Evolutionary conservation across 2,113 vertebrate species (phyloP), one percentile per base, ranked within the genome.

Genomic region (Cynopterus brachyotis): DNA sequence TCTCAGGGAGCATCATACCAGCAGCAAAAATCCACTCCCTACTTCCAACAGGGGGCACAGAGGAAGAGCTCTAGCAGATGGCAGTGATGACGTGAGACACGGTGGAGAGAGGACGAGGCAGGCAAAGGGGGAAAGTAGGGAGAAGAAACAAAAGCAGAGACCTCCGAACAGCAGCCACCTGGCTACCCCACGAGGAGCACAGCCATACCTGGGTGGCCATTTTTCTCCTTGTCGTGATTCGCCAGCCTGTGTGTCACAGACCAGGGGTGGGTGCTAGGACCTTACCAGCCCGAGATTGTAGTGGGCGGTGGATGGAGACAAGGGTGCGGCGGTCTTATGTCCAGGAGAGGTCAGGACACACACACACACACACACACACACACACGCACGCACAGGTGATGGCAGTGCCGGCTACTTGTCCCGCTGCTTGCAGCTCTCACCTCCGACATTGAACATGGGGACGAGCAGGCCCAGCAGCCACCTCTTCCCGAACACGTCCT

Each of bases 391-490:
- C 84, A 37, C n/a, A n/a, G n/a, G 32, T 22, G 83, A 60, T 35
- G 60, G 47, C 20, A 24, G 8, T 53, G 50, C 15, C 95, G 79
- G 60, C 96, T 98, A 99, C 84, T 99, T 98, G 94, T 98, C 98
- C 89, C 98, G 95, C 88, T 98, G 98, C 94, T 96, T 98, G 9
- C 6, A n/a, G 91, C 90, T 95, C 96, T 98, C 97, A 24, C 64
- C 98, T 96, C 99, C 99, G 4, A 98, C 99, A 0, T 99, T 99
- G 98, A 98, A 98, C 97, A 99, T 98, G 9, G 99, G 99, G 57
- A 99, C 97, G 80, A 99, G 98, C 69, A 99, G 99, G 42, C 99
- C 99, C 79, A 99, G 97, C 37, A 99, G 98, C 99, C 99, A 99
- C 88, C 98, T 99, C 96, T 99, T 99, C 22, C 99, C 99, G 66